Base-by-base conservation (phyloP, 2,888 invertebrate genomes). In the Scotopteryx bipunctaria region DNA sequence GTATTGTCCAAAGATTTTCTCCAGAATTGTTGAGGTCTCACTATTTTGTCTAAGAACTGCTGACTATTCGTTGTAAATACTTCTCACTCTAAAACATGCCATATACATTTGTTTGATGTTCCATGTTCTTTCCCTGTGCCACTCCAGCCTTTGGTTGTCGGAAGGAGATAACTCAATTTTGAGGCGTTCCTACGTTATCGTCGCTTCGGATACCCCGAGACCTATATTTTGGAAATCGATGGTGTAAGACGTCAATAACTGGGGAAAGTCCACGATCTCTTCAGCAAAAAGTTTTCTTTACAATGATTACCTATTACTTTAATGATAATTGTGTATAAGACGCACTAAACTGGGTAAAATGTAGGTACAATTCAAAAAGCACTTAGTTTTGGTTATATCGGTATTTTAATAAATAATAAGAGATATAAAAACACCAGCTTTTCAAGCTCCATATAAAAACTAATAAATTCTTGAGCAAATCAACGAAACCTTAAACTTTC, bases 221-320 rank as follows among this genome's bases (percentile, higher is more conserved):
- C 54, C 54, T 45, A 54, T 29, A 43, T 54, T 48, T 11, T 23
- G 31, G 13, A 53, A 49, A 54, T 54, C 54, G 48, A 54, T 54
- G 23, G 8, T 23, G 27, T 27, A 54, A 41, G 43, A 33, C 35
- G 35, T 41, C 27, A 16, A 41, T 47, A 46, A 1, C 11, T 32
- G 21, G 1, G 14, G 15, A 15, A 21, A 23, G 23, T 27, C 11
- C 4, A 4, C 27, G 8, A 3, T 27, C 9, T 3, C 9, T 23
- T 16, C 11, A 2, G 13, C 11, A 5, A 5, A 31, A 9, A n/a
- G 8, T 31, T 17, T 41, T 13, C 8, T 15, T 8, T n/a, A n/a
- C n/a, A n/a, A n/a, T n/a, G n/a, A n/a, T n/a, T n/a, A n/a, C n/a
- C n/a, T n/a, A n/a, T n/a, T n/a, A n/a, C n/a, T n/a, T n/a, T n/a